Conservation (phyloP, 2,888 invertebrate species). For the Nudaria mundana region DNA sequence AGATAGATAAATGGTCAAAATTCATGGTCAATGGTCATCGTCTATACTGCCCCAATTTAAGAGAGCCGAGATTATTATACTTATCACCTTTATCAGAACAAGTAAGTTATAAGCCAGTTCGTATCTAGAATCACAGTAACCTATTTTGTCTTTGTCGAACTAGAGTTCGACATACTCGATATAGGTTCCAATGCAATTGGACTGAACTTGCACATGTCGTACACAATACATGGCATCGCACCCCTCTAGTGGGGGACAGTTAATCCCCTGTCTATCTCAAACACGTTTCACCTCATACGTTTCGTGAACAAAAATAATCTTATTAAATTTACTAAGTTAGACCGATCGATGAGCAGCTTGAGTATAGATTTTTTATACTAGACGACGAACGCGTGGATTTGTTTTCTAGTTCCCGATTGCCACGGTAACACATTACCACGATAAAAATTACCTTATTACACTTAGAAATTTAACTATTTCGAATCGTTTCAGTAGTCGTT, state of each 20-base stretch:
- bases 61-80: no score
- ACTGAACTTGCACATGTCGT: conserved; percentile 26
- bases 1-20: no score
- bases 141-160: conserved; percentile 21
- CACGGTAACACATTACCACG: no score
- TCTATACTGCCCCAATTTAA: no score
- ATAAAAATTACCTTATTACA: no score
- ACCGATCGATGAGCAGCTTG: conserved; percentile 63
- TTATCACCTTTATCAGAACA: no score
- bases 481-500: no score
- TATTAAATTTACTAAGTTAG: conserved; percentile 71
- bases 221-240: conserved; percentile 27
- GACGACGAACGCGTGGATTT: no score
- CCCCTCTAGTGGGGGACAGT: conserved; percentile 67
- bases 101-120: no score
- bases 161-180: conserved; percentile 11
- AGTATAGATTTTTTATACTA: conserved; percentile 51
- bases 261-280: conserved; percentile 81
- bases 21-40: no score
- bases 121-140: conserved; percentile 19
- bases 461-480: no score
- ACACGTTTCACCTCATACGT: conserved; percentile 80
- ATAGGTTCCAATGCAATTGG: conserved; percentile 14
- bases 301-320: conserved; percentile 73
- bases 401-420: no score